These are phyloP conservation scores for Scaptomyza parva DNA, from an alignment of 2,888 invertebrate species.

Conservation along the genomic window DNA sequence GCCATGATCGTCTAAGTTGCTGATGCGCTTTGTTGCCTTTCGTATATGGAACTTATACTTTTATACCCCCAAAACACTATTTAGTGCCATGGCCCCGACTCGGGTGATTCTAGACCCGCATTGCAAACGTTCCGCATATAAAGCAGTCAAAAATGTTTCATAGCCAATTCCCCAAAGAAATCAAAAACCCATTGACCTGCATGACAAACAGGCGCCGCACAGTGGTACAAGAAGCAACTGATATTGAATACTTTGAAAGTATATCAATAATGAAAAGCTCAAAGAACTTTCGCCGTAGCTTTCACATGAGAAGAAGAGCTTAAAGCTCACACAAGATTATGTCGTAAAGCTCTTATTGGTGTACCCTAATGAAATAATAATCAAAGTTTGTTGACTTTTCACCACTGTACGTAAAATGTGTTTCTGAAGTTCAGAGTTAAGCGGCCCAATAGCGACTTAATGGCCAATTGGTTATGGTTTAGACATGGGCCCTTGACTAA, in stretches of 20 bases:
- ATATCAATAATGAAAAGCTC: too few relatives aligned
- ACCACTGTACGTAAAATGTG: conserved; percentile 29
- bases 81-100: conserved; percentile 39
- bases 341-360: background rate
- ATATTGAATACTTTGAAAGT: background rate
- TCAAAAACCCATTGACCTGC: conserved; percentile 58
- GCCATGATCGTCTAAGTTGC: conserved; percentile 61
- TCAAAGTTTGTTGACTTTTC: background rate
- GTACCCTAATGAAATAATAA: too few relatives aligned
- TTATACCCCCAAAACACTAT: conserved; percentile 50
- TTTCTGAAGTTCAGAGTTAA: conserved; percentile 62
- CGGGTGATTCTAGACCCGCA: conserved; percentile 56
- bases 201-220: conserved; percentile 72
- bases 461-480: conserved; percentile 58
- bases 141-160: conserved; percentile 63
- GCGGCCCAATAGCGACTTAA: conserved; percentile 42
- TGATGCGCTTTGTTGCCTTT: conserved; percentile 57
- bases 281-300: background rate
- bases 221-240: conserved; percentile 34
- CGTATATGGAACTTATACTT: conserved; percentile 61
- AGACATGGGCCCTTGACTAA: conserved; percentile 67
- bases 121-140: conserved; percentile 63
- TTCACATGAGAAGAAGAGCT: background rate
- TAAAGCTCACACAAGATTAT: background rate
- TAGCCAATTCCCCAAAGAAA: conserved; percentile 39